Conservation (phyloP, 2,888 invertebrate genomes). For the Paralinhomoeus sp. region DNA sequence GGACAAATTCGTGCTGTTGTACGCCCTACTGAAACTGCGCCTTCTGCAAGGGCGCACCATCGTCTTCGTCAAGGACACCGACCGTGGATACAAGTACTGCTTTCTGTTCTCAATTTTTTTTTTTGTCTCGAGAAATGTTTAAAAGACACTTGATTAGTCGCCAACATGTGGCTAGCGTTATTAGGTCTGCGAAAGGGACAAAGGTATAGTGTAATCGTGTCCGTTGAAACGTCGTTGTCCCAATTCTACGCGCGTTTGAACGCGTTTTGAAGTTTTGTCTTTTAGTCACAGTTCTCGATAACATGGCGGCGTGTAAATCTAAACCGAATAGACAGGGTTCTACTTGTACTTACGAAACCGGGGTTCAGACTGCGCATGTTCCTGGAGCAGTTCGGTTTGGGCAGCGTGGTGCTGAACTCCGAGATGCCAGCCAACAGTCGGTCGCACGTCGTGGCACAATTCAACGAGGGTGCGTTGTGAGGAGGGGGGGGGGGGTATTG, state of each 20-base stretch:
- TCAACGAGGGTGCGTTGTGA: conserved; percentile 69
- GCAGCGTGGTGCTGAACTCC: conserved; percentile 76
- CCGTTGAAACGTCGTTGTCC: too few species aligned
- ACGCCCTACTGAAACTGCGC: conserved; percentile 66
- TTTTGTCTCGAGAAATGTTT: not conserved
- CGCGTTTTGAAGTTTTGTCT: too few species aligned
- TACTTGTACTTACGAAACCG: too few species aligned
- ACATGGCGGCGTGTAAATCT: too few species aligned
- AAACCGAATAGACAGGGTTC: too few species aligned
- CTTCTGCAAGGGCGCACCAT: conserved; percentile 81
- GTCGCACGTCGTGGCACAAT: conserved; percentile 68
- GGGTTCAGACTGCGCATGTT: conserved; percentile 60
- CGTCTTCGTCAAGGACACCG: conserved; percentile 85
- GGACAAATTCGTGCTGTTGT: conserved; percentile 65
- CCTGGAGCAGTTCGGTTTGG: conserved; percentile 80
- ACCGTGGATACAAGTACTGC: conserved; percentile 71
- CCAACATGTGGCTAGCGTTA: too few species aligned
- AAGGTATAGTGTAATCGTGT: too few species aligned
- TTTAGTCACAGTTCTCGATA: too few species aligned
- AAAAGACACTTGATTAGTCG: not conserved
- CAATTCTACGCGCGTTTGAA: too few species aligned
- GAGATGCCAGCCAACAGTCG: conserved; percentile 69
- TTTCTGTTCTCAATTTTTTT: not conserved
- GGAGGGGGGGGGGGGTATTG: too few species aligned
- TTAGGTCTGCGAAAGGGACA: too few species aligned